A percentile compares a stretch with the other conserved stretches of the same genome.
Conservation (phyloP, 2,888 invertebrate genomes). For the Calameuta filiformis region DNA sequence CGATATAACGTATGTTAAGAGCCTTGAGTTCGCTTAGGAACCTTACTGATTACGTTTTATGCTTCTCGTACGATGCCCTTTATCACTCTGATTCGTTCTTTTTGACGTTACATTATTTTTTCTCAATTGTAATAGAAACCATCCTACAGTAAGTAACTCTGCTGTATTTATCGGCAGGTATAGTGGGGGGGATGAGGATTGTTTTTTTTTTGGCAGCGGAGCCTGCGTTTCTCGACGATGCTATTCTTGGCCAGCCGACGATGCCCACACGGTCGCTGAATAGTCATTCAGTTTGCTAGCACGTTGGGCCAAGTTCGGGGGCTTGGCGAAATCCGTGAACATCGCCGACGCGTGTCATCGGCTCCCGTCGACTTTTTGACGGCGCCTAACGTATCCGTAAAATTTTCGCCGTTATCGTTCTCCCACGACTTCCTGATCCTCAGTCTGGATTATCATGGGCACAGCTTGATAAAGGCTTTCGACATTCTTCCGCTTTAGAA, state of each 20-base stretch:
- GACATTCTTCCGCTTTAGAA: background rate
- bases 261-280: conserved; percentile 8
- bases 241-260: conserved; percentile 6
- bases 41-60: background rate
- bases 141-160: background rate
- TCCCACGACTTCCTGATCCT: background rate
- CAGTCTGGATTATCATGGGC: background rate
- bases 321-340: conserved; percentile 29
- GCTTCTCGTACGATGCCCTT: background rate
- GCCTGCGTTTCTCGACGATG: background rate
- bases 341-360: background rate
- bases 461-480: background rate
- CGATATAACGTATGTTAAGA: background rate
- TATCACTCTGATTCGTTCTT: background rate
- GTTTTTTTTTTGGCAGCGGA: background rate
- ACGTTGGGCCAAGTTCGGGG: conserved; percentile 48
- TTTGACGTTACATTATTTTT: background rate
- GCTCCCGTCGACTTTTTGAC: background rate
- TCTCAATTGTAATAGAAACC: background rate
- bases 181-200: background rate
- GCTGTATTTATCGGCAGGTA: background rate
- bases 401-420: background rate
- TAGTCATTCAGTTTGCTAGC: conserved; percentile 42
- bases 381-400: background rate
- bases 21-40: background rate